A percentile compares a stretch with the other conserved stretches of the same genome.
phyloP scores from a whole-genome alignment of 53 echinoderm and acorn worm species.

The Echinometra lucunter region DNA sequence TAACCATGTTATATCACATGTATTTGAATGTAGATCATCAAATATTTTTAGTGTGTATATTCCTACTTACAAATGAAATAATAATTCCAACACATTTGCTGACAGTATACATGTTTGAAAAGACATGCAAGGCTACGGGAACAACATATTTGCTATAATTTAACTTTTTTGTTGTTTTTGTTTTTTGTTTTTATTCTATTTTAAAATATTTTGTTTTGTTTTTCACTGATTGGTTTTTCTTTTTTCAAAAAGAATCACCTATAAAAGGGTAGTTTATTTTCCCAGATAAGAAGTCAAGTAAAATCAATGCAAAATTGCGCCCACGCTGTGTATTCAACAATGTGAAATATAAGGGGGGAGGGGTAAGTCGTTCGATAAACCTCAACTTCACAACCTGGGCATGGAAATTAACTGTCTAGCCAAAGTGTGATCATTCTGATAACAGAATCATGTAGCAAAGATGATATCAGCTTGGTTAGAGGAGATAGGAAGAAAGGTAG shows the following conservation, averaged over 20 bases:
- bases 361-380: slow-evolving; percentile 44
- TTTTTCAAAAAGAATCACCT: too few relatives aligned
- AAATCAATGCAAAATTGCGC: background rate
- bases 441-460: slow-evolving; percentile 27
- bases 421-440: slow-evolving; percentile 49
- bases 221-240: too few relatives aligned
- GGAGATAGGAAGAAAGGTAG: background rate
- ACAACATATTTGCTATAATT: too few relatives aligned
- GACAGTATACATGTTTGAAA: too few relatives aligned
- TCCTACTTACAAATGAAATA: background rate
- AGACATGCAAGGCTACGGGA: too few relatives aligned
- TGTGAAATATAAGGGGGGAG: slow-evolving; percentile 7
- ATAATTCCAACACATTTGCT: background rate
- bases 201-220: too few relatives aligned
- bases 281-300: too few relatives aligned
- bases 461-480: slow-evolving; percentile 27
- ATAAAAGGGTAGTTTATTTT: background rate
- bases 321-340: too few relatives aligned
- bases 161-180: too few relatives aligned
- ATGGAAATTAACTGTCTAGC: slow-evolving; percentile 56
- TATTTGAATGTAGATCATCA: background rate
- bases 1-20: too few relatives aligned
- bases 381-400: slow-evolving; percentile 21
- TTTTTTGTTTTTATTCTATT: too few relatives aligned
- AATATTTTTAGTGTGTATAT: background rate